phyloP scores from a whole-genome alignment of 2,888 invertebrate genomes.

The Cryptosula pallasiana region DNA sequence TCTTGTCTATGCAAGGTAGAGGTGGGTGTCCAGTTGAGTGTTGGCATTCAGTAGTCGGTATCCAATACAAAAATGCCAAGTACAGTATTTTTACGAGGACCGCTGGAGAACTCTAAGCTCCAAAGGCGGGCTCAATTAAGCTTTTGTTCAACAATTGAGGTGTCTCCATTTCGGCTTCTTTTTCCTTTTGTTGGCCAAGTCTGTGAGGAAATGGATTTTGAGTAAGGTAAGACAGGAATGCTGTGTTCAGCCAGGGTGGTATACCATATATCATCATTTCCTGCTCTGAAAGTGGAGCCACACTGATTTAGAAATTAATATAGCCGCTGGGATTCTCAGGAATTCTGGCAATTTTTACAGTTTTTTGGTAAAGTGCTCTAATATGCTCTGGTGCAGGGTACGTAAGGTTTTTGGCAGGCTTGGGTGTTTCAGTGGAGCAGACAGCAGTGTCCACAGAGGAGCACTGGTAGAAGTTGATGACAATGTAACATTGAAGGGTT shows the following conservation, averaged over 20 bases:
- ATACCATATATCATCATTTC: not conserved
- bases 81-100: not conserved
- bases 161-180: not conserved
- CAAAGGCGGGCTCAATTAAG: not conserved
- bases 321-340: not conserved
- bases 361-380: no score
- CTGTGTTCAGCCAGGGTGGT: not conserved
- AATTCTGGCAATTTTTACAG: not conserved
- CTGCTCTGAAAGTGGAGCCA: not conserved
- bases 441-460: no score
- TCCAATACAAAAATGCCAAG: not conserved
- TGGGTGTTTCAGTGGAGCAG: no score
- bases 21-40: not conserved
- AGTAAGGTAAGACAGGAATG: not conserved
- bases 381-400: no score
- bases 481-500: no score
- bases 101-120: conserved; percentile 3
- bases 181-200: not conserved
- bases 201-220: not conserved
- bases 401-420: no score
- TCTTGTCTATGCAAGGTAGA: not conserved
- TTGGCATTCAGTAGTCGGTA: not conserved
- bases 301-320: not conserved
- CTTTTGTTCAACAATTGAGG: not conserved
- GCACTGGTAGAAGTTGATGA: no score